phyloP scores from a whole-genome alignment of 2,797 vertebrate species.

The Limnodromus scolopaceus region DNA sequence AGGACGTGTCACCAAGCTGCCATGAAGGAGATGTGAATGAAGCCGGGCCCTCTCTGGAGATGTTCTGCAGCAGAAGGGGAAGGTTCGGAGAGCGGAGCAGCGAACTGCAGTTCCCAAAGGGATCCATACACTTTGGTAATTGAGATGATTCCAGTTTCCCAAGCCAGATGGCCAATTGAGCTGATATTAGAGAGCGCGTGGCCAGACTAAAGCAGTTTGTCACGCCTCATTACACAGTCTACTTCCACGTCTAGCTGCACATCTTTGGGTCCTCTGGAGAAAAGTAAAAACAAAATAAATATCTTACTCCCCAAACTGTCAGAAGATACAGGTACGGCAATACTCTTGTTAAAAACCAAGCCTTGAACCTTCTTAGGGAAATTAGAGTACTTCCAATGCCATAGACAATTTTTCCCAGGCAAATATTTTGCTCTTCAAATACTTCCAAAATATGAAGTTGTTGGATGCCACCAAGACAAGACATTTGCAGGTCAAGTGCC shows the following conservation, averaged over 20 bases:
- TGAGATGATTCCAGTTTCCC: neutral
- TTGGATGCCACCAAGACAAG: neutral
- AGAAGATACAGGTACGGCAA: neutral
- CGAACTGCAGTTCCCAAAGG: neutral
- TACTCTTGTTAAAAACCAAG: neutral
- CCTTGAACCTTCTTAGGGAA: neutral
- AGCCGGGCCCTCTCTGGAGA: neutral
- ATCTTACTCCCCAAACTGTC: neutral
- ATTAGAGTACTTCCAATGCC: accelerated
- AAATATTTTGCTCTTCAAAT: neutral
- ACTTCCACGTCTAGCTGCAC: neutral
- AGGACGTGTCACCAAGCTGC: neutral
- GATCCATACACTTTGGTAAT: neutral
- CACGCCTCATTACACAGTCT: neutral
- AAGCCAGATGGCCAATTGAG: neutral
- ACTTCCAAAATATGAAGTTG: neutral
- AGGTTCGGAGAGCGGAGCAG: neutral
- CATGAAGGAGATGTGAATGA: neutral
- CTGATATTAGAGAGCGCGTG: neutral
- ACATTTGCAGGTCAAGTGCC: neutral
- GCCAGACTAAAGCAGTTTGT: neutral
- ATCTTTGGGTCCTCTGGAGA: neutral
- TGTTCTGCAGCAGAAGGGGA: neutral
- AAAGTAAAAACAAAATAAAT: neutral
- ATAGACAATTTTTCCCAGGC: neutral